A percentile compares a stretch with the other conserved stretches of the same genome.
phyloP scores from a whole-genome alignment of 2,113 vertebrate species.

The Seriola rivoliana region DNA sequence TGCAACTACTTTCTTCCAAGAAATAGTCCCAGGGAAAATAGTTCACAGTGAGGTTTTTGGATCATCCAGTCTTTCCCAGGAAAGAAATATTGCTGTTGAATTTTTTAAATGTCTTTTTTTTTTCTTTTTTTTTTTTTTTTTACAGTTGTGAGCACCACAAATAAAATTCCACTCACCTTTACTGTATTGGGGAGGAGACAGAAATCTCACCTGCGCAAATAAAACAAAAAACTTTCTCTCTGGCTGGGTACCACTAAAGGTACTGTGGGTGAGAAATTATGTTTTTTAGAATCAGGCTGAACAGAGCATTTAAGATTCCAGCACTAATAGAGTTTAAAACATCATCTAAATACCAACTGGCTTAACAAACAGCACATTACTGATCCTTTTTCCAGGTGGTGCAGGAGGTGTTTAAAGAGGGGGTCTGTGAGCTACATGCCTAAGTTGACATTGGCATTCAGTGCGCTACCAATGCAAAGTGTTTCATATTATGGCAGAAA shows the following conservation, averaged over 20 bases:
- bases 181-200: background rate
- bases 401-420: constrained; percentile 47
- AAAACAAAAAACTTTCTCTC: background rate
- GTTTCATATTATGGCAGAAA: constrained; percentile 72
- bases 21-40: constrained; percentile 25
- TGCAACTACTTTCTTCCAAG: constrained; percentile 1
- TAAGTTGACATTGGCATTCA: constrained; percentile 75
- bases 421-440: constrained; percentile 63
- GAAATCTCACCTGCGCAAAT: background rate
- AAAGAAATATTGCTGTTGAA: background rate
- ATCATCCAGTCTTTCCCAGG: constrained; percentile 2
- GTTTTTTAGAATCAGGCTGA: background rate
- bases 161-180: constrained; percentile 3
- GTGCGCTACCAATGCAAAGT: constrained; percentile 59
- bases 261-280: background rate
- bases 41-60: constrained; percentile 32
- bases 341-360: constrained; percentile 10
- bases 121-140: background rate
- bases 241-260: background rate
- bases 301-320: constrained; percentile 5
- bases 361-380: constrained; percentile 39
- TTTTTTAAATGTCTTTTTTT: background rate
- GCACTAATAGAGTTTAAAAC: constrained; percentile 20
- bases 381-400: constrained; percentile 35
- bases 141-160: background rate